phyloP scores from a whole-genome alignment of 2,113 vertebrate genomes.

The Dasyornis broadbenti region DNA sequence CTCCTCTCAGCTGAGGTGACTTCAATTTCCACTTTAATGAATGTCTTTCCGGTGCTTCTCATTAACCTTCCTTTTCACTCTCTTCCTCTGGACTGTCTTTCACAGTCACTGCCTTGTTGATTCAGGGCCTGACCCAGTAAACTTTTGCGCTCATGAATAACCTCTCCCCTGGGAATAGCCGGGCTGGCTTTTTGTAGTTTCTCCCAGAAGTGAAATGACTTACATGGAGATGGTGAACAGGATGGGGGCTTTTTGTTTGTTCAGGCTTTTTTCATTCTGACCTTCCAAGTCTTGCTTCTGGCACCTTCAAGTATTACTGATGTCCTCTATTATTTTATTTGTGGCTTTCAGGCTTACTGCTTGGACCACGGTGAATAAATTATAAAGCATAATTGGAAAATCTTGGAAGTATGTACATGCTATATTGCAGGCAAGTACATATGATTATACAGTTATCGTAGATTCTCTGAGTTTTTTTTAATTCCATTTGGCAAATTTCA shows the following conservation, averaged over 20 bases:
- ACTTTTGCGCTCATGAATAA: neutral
- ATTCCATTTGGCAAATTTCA: neutral
- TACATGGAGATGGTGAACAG: neutral
- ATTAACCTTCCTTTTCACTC: constrained; percentile 29
- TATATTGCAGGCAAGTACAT: neutral
- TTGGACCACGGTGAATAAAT: neutral
- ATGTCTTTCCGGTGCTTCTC: neutral
- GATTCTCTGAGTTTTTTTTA: neutral
- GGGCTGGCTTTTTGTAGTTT: neutral
- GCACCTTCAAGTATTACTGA: neutral
- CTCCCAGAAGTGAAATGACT: neutral
- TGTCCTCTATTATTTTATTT: neutral
- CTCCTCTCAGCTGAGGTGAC: neutral
- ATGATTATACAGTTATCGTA: neutral
- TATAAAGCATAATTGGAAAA: neutral
- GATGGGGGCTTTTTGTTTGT: neutral
- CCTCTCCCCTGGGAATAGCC: neutral
- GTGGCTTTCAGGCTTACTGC: neutral
- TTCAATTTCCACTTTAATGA: constrained; percentile 22
- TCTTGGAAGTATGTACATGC: neutral
- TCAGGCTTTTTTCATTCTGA: neutral
- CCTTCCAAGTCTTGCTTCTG: neutral
- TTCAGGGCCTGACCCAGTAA: constrained; percentile 12
- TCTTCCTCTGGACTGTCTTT: neutral
- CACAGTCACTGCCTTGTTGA: constrained; percentile 20